Evolutionary conservation across 2,113 vertebrate species (phyloP).

Genomic region (Paracanthobrama guichenoti): DNA sequence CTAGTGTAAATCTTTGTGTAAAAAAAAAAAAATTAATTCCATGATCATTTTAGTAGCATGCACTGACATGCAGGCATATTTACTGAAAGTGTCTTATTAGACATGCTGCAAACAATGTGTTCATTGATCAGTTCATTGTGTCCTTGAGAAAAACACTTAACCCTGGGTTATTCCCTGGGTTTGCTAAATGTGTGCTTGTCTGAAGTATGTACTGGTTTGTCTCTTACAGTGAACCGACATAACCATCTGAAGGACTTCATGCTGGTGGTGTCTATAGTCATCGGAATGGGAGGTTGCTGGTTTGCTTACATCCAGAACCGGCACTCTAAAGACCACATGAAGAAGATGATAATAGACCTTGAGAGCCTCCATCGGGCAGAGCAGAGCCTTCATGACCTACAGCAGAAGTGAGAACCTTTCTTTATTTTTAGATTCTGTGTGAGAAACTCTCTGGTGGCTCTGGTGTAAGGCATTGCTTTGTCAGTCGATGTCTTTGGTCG

Average conservation of each 20-base stretch:
- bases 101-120: not conserved
- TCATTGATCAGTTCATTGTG: not conserved
- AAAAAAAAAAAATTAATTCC: not conserved
- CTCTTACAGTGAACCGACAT: conserved; percentile 86
- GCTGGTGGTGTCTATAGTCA: conserved; percentile 97
- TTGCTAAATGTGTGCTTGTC: not conserved
- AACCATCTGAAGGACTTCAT: conserved; percentile 99
- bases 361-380: conserved; percentile 96
- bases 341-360: conserved; percentile 98
- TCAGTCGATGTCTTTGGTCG: not conserved
- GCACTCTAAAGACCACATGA: conserved; percentile 98
- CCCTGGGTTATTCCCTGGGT: not conserved
- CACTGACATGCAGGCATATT: not conserved
- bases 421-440: not conserved
- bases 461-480: not conserved
- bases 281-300: conserved; percentile 98
- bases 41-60: not conserved
- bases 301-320: conserved; percentile 99
- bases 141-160: not conserved
- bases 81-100: not conserved
- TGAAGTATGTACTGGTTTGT: not conserved
- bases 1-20: not conserved
- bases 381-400: conserved; percentile 94
- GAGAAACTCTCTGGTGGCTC: not conserved
- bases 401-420: conserved; percentile 84